phyloP scores from a whole-genome alignment of 1,140 invertebrate species.

The Hyphantria cunea region DNA sequence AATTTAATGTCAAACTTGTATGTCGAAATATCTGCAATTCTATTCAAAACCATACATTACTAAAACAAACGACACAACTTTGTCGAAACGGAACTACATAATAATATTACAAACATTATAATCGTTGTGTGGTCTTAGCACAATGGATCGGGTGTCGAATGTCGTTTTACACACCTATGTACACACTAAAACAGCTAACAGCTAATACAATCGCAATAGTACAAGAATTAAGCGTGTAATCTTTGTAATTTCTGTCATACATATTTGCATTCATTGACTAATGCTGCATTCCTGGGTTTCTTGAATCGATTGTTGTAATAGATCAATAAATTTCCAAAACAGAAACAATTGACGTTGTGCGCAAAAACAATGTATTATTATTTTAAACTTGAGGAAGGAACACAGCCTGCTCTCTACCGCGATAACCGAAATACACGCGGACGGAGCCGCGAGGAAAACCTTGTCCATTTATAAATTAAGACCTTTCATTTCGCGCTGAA shows the following conservation, averaged over 20 bases:
- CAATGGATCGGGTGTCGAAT: conserved; percentile 22
- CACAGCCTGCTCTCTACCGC: too few species aligned
- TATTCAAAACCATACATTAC: too few species aligned
- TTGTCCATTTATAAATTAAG: conserved; percentile 4
- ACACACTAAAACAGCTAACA: conserved; percentile 6
- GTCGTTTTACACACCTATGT: conserved; percentile 1
- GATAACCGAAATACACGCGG: too few species aligned
- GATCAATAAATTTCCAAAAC: too few species aligned
- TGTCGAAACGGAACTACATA: conserved; percentile 20
- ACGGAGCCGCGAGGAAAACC: too few species aligned
- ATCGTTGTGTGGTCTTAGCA: conserved; percentile 24
- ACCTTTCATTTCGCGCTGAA: neutral
- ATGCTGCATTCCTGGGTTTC: neutral
- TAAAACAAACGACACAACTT: conserved; percentile 14
- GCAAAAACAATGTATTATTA: too few species aligned
- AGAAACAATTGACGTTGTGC: too few species aligned
- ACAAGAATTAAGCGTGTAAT: conserved; percentile 7
- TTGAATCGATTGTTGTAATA: neutral
- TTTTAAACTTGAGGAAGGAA: too few species aligned
- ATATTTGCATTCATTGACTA: neutral
- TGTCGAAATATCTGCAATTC: too few species aligned
- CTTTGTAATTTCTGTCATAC: conserved; percentile 6
- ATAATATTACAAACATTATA: conserved; percentile 9
- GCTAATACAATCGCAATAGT: conserved; percentile 9
- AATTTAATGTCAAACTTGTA: too few species aligned